These are phyloP conservation scores for Phyllostomus discolor DNA, from an alignment of 2,113 vertebrate species.

Conservation along the genomic window DNA sequence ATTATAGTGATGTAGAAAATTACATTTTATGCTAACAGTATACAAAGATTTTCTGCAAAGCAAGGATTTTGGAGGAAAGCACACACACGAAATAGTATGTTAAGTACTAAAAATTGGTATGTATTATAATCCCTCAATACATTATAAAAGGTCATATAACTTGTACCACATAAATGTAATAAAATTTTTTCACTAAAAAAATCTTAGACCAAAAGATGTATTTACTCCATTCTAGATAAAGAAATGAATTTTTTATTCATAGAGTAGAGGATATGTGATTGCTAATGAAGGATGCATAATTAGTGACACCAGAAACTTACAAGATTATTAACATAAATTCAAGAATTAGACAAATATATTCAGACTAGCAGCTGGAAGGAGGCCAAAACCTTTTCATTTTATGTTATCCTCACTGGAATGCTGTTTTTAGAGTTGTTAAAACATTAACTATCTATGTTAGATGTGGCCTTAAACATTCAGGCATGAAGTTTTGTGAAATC, in stretches of 20 bases:
- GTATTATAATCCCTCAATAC: background rate
- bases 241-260: background rate
- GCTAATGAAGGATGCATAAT: conserved; percentile 51
- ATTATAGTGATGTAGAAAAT: background rate
- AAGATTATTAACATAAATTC: conserved; percentile 39
- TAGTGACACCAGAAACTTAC: conserved; percentile 35
- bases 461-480: conserved; percentile 40
- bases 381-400: conserved; percentile 54
- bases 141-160: background rate
- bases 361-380: conserved; percentile 45
- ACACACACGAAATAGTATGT: background rate
- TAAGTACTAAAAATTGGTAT: background rate
- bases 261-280: background rate
- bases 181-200: background rate
- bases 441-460: conserved; percentile 46
- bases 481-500: background rate
- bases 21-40: conserved; percentile 20
- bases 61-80: background rate
- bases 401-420: conserved; percentile 57
- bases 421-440: conserved; percentile 63
- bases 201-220: background rate
- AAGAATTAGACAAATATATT: conserved; percentile 58
- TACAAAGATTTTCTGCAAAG: background rate
- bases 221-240: background rate
- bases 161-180: conserved; percentile 41